A percentile compares a stretch with the other conserved stretches of the same genome.
phyloP scores from a whole-genome alignment of 2,113 vertebrate species.

The Anolis sagrei region DNA sequence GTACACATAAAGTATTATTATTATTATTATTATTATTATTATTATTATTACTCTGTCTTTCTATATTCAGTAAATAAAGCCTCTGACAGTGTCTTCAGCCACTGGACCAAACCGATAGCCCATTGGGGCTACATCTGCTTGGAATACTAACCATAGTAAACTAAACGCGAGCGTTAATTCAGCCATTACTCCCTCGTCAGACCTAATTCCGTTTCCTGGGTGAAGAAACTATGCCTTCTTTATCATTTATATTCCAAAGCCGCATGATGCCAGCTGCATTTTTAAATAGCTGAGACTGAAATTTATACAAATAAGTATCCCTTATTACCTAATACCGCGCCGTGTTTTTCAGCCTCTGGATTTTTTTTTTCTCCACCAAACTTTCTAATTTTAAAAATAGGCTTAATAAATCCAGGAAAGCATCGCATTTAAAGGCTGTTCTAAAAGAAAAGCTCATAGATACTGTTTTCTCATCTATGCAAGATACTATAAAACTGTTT shows the following conservation, averaged over 20 bases:
- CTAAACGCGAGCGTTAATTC: background rate
- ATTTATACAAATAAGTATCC: slow-evolving; percentile 59
- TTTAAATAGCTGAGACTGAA: slow-evolving; percentile 35
- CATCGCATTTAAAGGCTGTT: slow-evolving; percentile 60
- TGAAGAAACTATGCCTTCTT: background rate
- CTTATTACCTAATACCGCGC: slow-evolving; percentile 13
- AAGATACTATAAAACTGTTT: slow-evolving; percentile 91
- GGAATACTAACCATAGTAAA: background rate
- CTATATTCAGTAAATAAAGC: background rate
- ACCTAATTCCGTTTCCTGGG: slow-evolving; percentile 47
- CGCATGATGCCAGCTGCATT: slow-evolving; percentile 10
- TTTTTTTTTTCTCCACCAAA: slow-evolving; percentile 53
- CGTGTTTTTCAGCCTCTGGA: slow-evolving; percentile 56
- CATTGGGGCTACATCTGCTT: background rate
- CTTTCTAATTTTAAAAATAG: slow-evolving; percentile 68
- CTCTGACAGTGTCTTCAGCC: no score
- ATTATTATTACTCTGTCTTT: no score
- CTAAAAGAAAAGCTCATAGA: slow-evolving; percentile 65
- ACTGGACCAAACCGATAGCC: background rate
- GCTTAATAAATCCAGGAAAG: slow-evolving; percentile 57
- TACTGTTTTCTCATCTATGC: slow-evolving; percentile 79
- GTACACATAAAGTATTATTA: no score
- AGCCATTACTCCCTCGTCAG: slow-evolving; percentile 47
- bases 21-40: no score
- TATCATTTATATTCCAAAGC: slow-evolving; percentile 29